Base-by-base conservation (phyloP, 1,140 invertebrate species). In the Acromyrmex heyeri region DNA sequence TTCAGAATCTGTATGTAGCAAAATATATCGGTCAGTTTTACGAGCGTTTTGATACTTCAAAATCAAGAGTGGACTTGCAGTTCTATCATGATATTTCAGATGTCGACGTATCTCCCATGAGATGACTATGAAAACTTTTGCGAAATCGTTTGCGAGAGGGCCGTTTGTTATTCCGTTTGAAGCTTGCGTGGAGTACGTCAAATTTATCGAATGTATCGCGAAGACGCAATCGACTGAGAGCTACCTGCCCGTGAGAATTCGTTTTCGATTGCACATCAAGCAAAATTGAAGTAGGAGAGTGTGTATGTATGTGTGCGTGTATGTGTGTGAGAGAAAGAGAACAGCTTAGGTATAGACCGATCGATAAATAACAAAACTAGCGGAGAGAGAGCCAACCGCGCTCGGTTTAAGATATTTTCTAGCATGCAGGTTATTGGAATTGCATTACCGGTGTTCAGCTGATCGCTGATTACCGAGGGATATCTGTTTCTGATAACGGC, bases 401-500 rank as follows among this genome's bases (percentile, higher is more conserved):
- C 53, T 34, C 50, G 86, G 67, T 62, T 88, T 82, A 75, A 83
- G 75, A 89, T 61, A 90, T 90, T 90, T 89, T 90, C 88, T 72
- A 64, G 70, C 72, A 38, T 73, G 70, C 75, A 48, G 86, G 76
- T 90, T 91, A 91, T 90, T 79, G 89, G 89, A 91, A 91, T 91
- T 90, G 90, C 89, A 90, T 90, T 90, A 90, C 79, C 86, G 89
- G 64, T 62, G 82, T 81, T 88, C 34, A 77, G 55, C 70, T 76
- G 89, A 90, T 90, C 67, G 67, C 75, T 79, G 88, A 76, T 90
- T 86, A 88, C 86, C 89, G 53, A 91, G 85, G 70, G 88, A 89
- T 90, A 90, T 90, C 75, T 86, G 85, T 82, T 79, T 91, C 86
- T 90, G 85, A 90, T 87, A 89, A 91, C 86, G 70, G 85, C 38